Percentiles rank a stretch among this genome's conserved stretches.
These are phyloP conservation scores for Hipposideros armiger DNA, from an alignment of 2,113 vertebrate genomes.

Conservation along the genomic window DNA sequence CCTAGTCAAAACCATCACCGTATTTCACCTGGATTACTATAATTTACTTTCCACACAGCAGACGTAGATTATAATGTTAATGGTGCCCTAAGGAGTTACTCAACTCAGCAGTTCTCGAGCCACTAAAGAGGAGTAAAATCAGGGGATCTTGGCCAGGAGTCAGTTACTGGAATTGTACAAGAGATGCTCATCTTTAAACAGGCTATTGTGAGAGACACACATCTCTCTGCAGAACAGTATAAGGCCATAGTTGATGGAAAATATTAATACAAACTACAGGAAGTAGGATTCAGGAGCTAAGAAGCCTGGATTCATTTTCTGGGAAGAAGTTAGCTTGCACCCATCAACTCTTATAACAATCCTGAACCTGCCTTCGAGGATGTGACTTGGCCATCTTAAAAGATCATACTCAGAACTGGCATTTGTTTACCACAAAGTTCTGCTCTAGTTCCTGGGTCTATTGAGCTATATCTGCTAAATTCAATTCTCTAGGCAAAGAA, in stretches of 20 bases:
- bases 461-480: not conserved
- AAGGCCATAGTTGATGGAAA: not conserved
- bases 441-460: not conserved
- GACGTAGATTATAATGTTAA: not conserved
- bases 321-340: not conserved
- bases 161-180: not conserved
- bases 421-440: not conserved
- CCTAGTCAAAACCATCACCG: not conserved
- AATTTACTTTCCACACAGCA: not conserved
- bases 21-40: not conserved
- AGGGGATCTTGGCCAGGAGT: not conserved
- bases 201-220: not conserved
- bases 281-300: not conserved
- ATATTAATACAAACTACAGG: not conserved
- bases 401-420: not conserved
- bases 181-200: not conserved
- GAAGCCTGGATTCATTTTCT: not conserved
- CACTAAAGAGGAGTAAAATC: not conserved
- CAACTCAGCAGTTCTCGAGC: not conserved
- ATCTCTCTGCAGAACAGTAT: not conserved
- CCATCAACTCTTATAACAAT: not conserved
- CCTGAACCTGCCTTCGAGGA: not conserved
- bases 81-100: not conserved
- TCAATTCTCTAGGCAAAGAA: not conserved
- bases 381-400: not conserved